Conservation (phyloP, 2,888 invertebrate species). For the Himalopsyche tibetana region DNA sequence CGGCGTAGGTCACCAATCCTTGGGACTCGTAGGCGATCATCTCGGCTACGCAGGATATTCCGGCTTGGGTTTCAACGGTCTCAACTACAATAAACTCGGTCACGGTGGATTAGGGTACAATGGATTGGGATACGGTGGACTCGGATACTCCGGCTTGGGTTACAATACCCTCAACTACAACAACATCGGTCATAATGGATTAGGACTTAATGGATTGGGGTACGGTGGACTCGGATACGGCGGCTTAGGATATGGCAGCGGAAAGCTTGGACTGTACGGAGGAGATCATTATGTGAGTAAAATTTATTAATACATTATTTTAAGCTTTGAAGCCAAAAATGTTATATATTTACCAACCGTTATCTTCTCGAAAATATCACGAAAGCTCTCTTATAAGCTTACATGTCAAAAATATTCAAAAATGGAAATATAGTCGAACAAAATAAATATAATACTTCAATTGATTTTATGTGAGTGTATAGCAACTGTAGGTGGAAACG, state of each 20-base stretch:
- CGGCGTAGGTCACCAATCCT: too few species aligned
- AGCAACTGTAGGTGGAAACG: too few species aligned
- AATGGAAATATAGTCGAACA: too few species aligned
- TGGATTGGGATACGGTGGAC: background rate
- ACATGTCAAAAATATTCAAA: too few species aligned
- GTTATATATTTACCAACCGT: too few species aligned
- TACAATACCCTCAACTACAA: slow-evolving; percentile 2
- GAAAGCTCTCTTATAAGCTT: too few species aligned
- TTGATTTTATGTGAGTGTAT: too few species aligned
- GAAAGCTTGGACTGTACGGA: background rate
- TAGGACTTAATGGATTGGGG: slow-evolving; percentile 2
- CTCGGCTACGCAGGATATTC: slow-evolving; percentile 1
- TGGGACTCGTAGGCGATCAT: background rate
- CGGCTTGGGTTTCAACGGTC: too few species aligned
- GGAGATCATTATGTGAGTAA: background rate
- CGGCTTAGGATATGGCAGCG: background rate
- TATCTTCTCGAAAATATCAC: too few species aligned
- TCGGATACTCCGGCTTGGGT: background rate
- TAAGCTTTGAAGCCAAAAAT: too few species aligned
- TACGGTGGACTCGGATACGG: slow-evolving; percentile 32
- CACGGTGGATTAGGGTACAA: background rate
- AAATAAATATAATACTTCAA: too few species aligned
- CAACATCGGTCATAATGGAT: slow-evolving; percentile 21
- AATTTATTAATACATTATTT: too few species aligned
- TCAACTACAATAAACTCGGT: background rate